These are phyloP conservation scores for Melanocharis versteri DNA, from an alignment of 2,113 vertebrate genomes.

Conservation along the genomic window DNA sequence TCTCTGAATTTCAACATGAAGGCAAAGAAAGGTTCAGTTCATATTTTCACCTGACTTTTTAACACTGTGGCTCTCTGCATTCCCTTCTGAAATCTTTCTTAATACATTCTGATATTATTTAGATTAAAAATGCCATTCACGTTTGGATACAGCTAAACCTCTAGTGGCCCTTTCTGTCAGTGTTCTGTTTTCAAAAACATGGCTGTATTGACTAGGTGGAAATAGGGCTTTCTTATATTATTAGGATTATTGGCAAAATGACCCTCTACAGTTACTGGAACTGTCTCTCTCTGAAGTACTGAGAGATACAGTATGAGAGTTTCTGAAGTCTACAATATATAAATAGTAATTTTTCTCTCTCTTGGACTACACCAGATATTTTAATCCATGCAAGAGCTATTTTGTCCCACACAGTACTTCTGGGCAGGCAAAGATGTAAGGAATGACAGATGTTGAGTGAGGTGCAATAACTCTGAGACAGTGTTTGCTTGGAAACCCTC, in stretches of 20 bases:
- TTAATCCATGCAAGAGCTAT: background rate
- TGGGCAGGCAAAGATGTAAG: background rate
- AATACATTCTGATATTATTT: conserved; percentile 30
- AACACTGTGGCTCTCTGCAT: background rate
- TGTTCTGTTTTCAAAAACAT: background rate
- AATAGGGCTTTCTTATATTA: background rate
- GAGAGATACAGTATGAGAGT: background rate
- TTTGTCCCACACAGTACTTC: background rate
- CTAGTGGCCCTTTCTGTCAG: background rate
- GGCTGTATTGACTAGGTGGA: background rate
- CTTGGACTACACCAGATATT: background rate
- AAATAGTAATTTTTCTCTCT: background rate
- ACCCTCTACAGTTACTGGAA: background rate
- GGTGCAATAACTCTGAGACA: background rate
- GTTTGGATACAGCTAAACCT: background rate
- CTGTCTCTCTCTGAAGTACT: background rate
- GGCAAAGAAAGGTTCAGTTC: background rate
- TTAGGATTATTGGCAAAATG: background rate
- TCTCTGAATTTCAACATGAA: background rate
- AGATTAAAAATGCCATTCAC: conserved; percentile 43
- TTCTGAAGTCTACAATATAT: background rate
- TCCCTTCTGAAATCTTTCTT: conserved; percentile 7
- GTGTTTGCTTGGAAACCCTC: background rate
- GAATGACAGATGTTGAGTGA: background rate
- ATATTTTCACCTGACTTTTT: conserved; percentile 3